These are phyloP conservation scores for Upupa epops DNA, from an alignment of 2,113 vertebrate species.

Conservation along the genomic window DNA sequence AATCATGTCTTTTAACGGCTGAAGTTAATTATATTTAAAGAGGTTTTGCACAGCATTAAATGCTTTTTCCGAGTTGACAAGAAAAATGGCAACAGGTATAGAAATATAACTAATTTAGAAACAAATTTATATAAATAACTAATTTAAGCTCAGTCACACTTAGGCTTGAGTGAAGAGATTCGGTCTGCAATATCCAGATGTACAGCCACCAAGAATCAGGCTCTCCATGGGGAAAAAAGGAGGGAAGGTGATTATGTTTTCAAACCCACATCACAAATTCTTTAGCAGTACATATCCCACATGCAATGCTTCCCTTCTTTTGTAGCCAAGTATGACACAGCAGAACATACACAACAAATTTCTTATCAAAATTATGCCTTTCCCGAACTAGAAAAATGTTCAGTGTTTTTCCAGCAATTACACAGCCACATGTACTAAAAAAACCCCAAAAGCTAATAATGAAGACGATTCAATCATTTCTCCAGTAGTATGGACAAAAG, in stretches of 20 bases:
- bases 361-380: slow-evolving; percentile 10
- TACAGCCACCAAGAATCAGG: background rate
- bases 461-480: background rate
- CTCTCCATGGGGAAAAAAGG: background rate
- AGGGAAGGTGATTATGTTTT: background rate
- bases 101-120: background rate
- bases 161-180: background rate
- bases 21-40: background rate
- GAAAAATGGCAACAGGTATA: background rate
- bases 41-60: background rate
- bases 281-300: background rate
- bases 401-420: background rate
- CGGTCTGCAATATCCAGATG: background rate
- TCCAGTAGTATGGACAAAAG: background rate
- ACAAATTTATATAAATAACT: background rate
- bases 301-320: background rate
- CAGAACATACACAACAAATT: slow-evolving; percentile 13
- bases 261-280: background rate
- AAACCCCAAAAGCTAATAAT: background rate
- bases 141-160: background rate
- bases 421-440: background rate
- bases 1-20: background rate
- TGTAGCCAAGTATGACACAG: slow-evolving; percentile 32
- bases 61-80: background rate
- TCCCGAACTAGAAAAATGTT: background rate